phyloP scores from a whole-genome alignment of 2,888 invertebrate species.

The Malthinus flaveolus region DNA sequence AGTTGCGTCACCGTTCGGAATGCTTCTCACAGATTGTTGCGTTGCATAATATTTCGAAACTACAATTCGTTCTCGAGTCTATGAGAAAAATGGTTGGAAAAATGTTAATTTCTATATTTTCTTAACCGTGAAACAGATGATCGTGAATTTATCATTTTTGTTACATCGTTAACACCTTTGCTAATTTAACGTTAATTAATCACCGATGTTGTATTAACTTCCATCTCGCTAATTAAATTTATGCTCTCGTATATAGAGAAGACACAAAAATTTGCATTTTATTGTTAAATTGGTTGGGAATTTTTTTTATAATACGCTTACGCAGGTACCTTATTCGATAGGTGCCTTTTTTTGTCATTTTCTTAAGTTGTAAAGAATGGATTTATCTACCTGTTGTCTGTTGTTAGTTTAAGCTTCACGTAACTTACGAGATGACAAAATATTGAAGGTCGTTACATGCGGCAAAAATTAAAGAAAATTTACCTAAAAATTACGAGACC shows the following conservation, averaged over 20 bases:
- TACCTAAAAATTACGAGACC: not conserved
- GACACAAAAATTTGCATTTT: too few species aligned
- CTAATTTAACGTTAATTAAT: conserved; percentile 3
- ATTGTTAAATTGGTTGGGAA: too few species aligned
- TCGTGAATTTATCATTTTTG: conserved; percentile 1
- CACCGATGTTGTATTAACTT: not conserved
- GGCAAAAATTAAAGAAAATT: conserved; percentile 1
- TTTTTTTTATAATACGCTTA: too few species aligned
- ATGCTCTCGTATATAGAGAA: too few species aligned
- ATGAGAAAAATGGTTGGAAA: conserved; percentile 19
- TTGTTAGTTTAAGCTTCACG: too few species aligned
- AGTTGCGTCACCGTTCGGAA: conserved; percentile 14
- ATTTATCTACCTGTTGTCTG: too few species aligned
- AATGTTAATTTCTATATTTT: conserved; percentile 25
- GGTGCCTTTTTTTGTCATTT: too few species aligned
- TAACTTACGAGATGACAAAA: not conserved
- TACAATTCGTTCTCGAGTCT: conserved; percentile 13
- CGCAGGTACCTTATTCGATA: too few species aligned
- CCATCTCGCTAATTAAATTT: too few species aligned
- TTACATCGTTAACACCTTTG: not conserved
- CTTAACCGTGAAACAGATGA: conserved; percentile 24
- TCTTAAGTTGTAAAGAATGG: too few species aligned
- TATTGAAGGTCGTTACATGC: not conserved
- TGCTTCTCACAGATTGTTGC: conserved; percentile 19
- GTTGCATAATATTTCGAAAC: conserved; percentile 20